A percentile compares a stretch with the other conserved stretches of the same genome.
Evolutionary conservation across 2,888 invertebrate species (phyloP).

Genomic region (Tiphia femorata): DNA sequence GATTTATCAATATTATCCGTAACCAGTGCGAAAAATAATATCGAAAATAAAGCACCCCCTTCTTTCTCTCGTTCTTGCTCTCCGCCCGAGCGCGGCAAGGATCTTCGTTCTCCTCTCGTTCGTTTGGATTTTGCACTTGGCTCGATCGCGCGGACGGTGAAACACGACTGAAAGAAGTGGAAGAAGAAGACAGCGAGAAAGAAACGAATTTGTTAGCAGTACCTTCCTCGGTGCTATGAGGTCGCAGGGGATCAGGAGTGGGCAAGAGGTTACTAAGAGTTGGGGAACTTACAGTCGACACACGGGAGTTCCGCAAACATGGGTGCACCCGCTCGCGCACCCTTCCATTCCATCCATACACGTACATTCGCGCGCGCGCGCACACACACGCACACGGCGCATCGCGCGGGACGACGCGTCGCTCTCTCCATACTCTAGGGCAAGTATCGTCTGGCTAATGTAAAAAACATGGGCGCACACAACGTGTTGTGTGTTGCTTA

Average conservation of each 20-base stretch:
- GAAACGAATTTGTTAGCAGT: slow-evolving; percentile 8
- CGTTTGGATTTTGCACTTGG: too few species aligned
- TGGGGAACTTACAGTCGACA: slow-evolving; percentile 35
- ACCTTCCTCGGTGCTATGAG: slow-evolving; percentile 18
- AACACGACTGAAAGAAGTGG: too few species aligned
- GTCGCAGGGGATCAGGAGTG: slow-evolving; percentile 34
- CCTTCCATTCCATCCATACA: background rate
- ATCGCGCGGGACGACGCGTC: slow-evolving; percentile 27
- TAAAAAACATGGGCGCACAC: slow-evolving; percentile 62
- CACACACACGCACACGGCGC: slow-evolving; percentile 3
- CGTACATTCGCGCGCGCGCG: slow-evolving; percentile 7
- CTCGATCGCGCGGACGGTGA: too few species aligned
- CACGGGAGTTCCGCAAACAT: slow-evolving; percentile 37
- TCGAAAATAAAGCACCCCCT: too few species aligned
- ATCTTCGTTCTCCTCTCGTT: too few species aligned
- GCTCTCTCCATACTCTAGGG: slow-evolving; percentile 45
- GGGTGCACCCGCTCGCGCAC: background rate
- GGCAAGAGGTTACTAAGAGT: slow-evolving; percentile 33
- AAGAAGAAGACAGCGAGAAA: slow-evolving; percentile 1
- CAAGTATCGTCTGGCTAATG: slow-evolving; percentile 67
- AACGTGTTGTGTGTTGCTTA: slow-evolving; percentile 57
- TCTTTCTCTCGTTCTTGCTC: too few species aligned
- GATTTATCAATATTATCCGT: too few species aligned
- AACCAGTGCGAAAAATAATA: too few species aligned
- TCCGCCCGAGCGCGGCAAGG: too few species aligned